A percentile compares a stretch with the other conserved stretches of the same genome.
phyloP scores from a whole-genome alignment of 2,888 invertebrate genomes.

The Drosophila nigritarsus region DNA sequence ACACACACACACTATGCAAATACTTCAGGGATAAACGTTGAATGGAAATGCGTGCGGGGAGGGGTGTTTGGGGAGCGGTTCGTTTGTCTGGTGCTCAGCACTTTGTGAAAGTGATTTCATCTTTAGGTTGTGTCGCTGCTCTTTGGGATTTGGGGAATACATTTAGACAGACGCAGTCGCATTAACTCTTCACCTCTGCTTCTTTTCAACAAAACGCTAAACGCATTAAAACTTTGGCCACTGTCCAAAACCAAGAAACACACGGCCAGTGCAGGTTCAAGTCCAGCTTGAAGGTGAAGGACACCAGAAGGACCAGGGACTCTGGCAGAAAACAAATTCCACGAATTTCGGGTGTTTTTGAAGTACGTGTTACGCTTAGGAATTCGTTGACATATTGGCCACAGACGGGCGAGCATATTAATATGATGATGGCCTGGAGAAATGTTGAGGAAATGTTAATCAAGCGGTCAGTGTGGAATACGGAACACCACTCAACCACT shows the following conservation, averaged over 20 bases:
- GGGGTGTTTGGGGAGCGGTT: neutral
- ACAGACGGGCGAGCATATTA: constrained; percentile 72
- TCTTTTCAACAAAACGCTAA: constrained; percentile 31
- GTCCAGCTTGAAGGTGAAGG: constrained; percentile 19
- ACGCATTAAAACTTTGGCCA: constrained; percentile 65
- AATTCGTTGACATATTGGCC: constrained; percentile 77
- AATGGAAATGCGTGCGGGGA: constrained; percentile 27
- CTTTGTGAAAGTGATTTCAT: constrained; percentile 76
- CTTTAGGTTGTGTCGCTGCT: constrained; percentile 20
- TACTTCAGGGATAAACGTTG: constrained; percentile 53
- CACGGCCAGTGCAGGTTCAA: constrained; percentile 9
- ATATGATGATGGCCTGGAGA: constrained; percentile 43
- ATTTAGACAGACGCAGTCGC: constrained; percentile 39
- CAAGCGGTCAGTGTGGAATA: constrained; percentile 78
- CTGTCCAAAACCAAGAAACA: constrained; percentile 4
- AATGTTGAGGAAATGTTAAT: constrained; percentile 76
- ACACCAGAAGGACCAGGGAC: neutral
- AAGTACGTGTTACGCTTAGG: constrained; percentile 77
- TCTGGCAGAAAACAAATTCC: constrained; percentile 48
- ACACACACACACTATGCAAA: constrained; percentile 38
- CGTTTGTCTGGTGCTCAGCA: constrained; percentile 55
- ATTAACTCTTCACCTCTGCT: constrained; percentile 65
- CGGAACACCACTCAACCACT: constrained; percentile 45
- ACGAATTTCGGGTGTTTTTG: constrained; percentile 69
- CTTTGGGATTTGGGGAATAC: constrained; percentile 70